These are phyloP conservation scores for Globicephala melas DNA, from an alignment of 2,113 vertebrate species.

Conservation along the genomic window DNA sequence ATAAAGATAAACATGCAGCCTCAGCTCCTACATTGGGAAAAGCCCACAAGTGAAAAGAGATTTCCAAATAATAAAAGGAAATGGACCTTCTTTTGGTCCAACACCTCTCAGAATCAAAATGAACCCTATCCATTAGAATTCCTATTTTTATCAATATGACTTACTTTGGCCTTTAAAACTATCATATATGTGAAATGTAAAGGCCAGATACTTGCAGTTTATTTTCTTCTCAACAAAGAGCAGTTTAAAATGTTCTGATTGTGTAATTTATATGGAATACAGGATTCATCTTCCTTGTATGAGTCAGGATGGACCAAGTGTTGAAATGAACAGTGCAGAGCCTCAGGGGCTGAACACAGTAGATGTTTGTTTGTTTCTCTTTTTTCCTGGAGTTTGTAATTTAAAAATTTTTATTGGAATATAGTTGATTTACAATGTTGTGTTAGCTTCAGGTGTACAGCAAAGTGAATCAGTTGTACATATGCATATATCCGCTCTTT, in stretches of 20 bases:
- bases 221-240: not conserved
- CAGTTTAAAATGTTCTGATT: not conserved
- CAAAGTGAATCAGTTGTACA: not conserved
- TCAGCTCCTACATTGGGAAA: fast-evolving
- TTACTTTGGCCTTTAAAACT: not conserved
- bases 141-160: not conserved
- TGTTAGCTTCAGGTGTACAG: not conserved
- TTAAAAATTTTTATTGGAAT: not conserved
- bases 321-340: too few relatives aligned
- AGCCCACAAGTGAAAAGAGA: not conserved
- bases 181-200: not conserved
- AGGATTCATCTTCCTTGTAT: fast-evolving
- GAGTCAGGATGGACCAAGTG: not conserved
- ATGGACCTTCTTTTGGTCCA: not conserved
- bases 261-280: not conserved
- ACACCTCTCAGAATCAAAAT: not conserved
- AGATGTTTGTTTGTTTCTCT: not conserved
- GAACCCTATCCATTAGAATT: not conserved
- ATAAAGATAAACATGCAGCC: not conserved
- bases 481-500: not conserved
- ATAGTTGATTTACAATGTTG: not conserved
- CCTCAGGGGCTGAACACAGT: not conserved
- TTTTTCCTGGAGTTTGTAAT: not conserved
- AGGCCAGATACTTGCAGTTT: not conserved
- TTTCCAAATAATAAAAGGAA: not conserved